These are phyloP conservation scores for Coptotermes formosanus DNA, from an alignment of 1,140 invertebrate genomes.

Conservation along the genomic window DNA sequence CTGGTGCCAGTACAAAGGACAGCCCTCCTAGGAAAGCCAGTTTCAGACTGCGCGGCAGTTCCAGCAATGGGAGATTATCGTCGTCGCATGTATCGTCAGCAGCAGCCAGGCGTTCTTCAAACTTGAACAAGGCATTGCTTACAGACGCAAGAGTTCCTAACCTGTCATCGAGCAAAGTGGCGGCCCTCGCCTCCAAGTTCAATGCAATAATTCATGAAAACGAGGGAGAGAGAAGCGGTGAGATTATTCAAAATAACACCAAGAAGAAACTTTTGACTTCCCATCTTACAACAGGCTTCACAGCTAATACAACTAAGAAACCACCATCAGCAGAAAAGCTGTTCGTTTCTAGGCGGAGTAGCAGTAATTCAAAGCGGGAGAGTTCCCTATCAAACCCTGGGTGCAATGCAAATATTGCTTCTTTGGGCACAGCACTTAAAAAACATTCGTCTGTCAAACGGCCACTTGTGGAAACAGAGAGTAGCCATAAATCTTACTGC, in stretches of 20 bases:
- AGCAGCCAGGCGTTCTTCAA: background rate
- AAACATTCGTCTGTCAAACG: background rate
- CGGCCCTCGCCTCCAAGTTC: conserved; percentile 37
- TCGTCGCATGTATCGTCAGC: background rate
- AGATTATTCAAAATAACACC: background rate
- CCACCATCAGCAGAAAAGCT: background rate
- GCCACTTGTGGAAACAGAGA: background rate
- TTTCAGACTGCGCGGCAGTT: background rate
- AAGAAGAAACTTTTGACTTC: background rate
- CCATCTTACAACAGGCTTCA: background rate
- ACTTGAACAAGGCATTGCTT: background rate
- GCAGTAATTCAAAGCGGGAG: background rate
- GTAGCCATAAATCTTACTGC: background rate
- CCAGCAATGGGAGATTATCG: background rate
- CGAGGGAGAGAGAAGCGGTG: background rate
- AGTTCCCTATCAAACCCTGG: background rate
- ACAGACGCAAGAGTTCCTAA: background rate
- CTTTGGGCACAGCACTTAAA: background rate
- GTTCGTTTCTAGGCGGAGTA: background rate
- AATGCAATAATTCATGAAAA: conserved; percentile 36
- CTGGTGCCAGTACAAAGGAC: background rate
- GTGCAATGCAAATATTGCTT: background rate
- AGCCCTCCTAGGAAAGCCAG: conserved; percentile 24
- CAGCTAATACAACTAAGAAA: background rate
- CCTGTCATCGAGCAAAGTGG: conserved; percentile 35